Evolutionary conservation across 2,888 invertebrate species (phyloP), one percentile per base, ranked within the genome.

Genomic region (Torymus texanus): DNA sequence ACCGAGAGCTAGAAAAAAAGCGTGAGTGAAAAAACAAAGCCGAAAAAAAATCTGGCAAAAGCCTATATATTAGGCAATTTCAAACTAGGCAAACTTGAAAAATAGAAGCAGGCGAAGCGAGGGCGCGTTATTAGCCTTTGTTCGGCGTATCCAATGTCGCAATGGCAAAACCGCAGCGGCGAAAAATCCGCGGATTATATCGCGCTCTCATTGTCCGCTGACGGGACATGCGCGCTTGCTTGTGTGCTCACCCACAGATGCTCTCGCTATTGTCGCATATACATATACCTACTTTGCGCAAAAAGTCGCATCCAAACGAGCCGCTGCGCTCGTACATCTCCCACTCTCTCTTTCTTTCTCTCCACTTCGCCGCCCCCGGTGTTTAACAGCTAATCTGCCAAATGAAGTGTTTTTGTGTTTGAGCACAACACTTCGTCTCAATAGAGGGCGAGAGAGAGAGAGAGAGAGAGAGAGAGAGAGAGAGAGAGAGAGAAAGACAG

Each of bases 361-460:
- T 55, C 14, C 16, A 55, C 59, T 16, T 53, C 2, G 13, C 68
- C 73, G 84, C 86, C 85, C 86, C 86, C 85, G 86, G 86, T 88
- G 88, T 90, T 90, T 89, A 90, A 89, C 89, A 89, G 90, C 90
- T 90, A 90, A 90, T 90, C 90, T 88, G 87, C 87, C 89, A 89
- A 90, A 90, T 89, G 90, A 90, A 90, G 90, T 90, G 90, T 90
- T 90, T 90, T 90, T 90, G 89, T 90, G 87, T 89, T 89, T 88
- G 89, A 89, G 88, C 90, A 90, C 89, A 89, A 90, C 89, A 90
- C 90, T 90, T 88, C 84, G 87, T 87, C 87, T 88, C 87, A 89
- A 89, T 89, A 84, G 87, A 88, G 73, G 18, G 41, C 53, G 50
- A 24, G 72, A 55, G 61, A 29, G 75, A 18, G 75, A 68, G 70